Evolutionary conservation across 2,888 invertebrate genomes (phyloP).

Genomic region (Acheta domesticus): DNA sequence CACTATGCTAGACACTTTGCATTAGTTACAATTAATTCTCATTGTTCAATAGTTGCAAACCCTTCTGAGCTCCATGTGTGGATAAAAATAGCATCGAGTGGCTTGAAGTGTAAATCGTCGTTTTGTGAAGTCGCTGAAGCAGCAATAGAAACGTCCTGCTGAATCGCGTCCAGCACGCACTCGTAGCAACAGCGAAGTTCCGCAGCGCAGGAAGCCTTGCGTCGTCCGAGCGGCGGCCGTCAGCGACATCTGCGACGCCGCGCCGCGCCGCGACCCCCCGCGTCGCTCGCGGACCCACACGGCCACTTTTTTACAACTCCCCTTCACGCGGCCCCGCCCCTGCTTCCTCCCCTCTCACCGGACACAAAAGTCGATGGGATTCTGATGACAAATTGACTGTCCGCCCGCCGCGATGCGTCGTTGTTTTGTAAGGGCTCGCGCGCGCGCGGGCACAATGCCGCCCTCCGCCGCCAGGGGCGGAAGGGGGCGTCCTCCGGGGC

Average conservation of each 20-base stretch:
- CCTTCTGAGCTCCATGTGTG: too few species aligned
- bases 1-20: too few species aligned
- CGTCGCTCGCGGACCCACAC: background rate
- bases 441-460: background rate
- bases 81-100: too few species aligned
- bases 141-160: too few species aligned
- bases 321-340: background rate
- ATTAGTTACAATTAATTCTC: too few species aligned
- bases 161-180: too few species aligned
- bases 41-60: too few species aligned
- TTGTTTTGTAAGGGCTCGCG: background rate
- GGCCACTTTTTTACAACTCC: background rate
- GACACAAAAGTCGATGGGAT: conserved; percentile 12
- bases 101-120: too few species aligned
- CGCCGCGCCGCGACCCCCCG: conserved; percentile 18
- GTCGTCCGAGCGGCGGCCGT: too few species aligned
- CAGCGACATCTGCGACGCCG: background rate
- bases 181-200: too few species aligned
- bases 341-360: background rate
- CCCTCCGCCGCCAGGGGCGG: background rate
- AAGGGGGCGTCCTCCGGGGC: background rate
- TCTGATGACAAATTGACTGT: conserved; percentile 5
- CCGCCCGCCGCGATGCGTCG: background rate
- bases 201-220: too few species aligned
- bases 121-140: too few species aligned